phyloP scores from a whole-genome alignment of 2,888 invertebrate species.

The Ischnus inquisitorius region DNA sequence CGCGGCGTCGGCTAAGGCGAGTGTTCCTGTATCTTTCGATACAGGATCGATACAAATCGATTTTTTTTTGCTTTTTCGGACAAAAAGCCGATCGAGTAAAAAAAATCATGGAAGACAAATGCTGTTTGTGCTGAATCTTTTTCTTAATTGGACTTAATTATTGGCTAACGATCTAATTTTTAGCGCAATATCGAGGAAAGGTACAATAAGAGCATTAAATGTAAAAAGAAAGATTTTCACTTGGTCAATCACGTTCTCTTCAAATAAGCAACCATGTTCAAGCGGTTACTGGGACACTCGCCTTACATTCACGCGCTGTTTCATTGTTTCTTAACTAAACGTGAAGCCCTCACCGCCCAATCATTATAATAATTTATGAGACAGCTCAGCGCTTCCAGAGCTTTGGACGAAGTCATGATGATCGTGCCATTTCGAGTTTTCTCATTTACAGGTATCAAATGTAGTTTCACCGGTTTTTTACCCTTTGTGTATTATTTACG shows the following conservation, averaged over 20 bases:
- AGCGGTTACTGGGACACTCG: slow-evolving; percentile 18
- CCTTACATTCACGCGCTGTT: slow-evolving; percentile 20
- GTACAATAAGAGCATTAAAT: neutral
- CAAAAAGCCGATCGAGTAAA: neutral
- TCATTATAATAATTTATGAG: neutral
- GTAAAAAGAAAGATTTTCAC: neutral
- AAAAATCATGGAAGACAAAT: neutral
- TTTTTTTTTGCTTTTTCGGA: neutral
- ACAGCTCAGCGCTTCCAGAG: slow-evolving; percentile 58
- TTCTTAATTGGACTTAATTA: neutral
- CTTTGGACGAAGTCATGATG: slow-evolving; percentile 32
- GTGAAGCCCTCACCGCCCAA: slow-evolving; percentile 2
- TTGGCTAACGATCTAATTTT: neutral
- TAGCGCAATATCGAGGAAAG: neutral
- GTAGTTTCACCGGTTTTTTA: slow-evolving; percentile 35
- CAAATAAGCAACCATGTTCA: neutral
- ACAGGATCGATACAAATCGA: too few species aligned
- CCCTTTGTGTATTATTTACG: slow-evolving; percentile 27
- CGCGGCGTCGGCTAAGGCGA: neutral
- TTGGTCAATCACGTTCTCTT: neutral
- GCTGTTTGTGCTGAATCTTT: too few species aligned
- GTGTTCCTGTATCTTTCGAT: neutral
- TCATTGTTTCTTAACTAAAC: slow-evolving; percentile 3
- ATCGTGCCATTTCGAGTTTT: slow-evolving; percentile 40
- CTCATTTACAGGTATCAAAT: slow-evolving; percentile 25